These are phyloP conservation scores for Loriculus beryllinus DNA, from an alignment of 2,797 vertebrate species.

Conservation along the genomic window DNA sequence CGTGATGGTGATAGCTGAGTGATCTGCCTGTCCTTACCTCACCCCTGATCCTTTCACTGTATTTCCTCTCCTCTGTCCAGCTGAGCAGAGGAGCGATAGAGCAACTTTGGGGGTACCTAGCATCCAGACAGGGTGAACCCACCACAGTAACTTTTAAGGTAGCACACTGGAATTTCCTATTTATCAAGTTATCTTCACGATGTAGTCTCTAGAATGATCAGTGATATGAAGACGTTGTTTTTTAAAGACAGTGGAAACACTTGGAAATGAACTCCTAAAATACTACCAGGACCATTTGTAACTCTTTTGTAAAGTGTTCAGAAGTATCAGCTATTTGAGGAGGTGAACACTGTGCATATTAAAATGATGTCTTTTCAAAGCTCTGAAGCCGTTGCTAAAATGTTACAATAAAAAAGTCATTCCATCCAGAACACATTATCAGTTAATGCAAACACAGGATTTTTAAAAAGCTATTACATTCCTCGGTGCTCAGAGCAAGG, in stretches of 20 bases:
- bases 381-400: conserved; percentile 17
- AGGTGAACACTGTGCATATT: conserved; percentile 1
- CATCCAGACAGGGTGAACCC: neutral
- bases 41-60: neutral
- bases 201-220: neutral
- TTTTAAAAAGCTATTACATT: neutral
- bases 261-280: neutral
- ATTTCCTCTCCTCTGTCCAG: neutral
- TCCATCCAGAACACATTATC: conserved; percentile 23
- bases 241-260: neutral
- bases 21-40: neutral
- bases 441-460: conserved; percentile 22
- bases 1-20: neutral
- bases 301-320: neutral
- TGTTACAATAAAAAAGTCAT: conserved; percentile 17
- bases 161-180: neutral
- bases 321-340: conserved; percentile 6
- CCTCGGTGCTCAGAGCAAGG: neutral
- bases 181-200: neutral
- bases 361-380: neutral
- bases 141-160: neutral
- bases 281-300: neutral
- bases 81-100: neutral
- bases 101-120: neutral
- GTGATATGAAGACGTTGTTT: neutral